Base-by-base conservation (phyloP, 2,113 vertebrate genomes). In the Crotalus helleri region DNA sequence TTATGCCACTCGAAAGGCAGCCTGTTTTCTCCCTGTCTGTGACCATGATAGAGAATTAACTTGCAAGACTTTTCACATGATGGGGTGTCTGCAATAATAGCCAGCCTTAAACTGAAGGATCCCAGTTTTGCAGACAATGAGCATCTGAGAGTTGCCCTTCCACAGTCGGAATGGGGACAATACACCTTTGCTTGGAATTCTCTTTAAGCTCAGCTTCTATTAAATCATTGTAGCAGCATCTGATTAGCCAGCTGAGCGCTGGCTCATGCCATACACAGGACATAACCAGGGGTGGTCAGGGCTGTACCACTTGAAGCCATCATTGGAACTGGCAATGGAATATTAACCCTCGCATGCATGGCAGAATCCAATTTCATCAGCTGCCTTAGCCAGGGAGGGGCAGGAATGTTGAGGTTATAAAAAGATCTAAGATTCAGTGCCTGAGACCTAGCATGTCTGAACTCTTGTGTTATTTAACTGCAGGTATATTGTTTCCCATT, bases 131-230 rank as follows among this genome's bases (percentile, higher is more conserved):
- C 44, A 81, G 89, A 92, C 90, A 93, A 92, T 91, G 55, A 94
- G 39, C 11, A 21, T 53, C 33, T 74, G 61, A 54, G 64, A 15
- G 89, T 53, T 33, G 46, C 59, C 93, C 59, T 89, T 88, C 91
- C 90, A 90, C 92, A 94, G 55, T 92, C 49, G 69, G 94, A 93
- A 93, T 85, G 53, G 92, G 94, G 94, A 95, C 95, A 95, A 95
- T 95, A 92, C 94, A 94, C 59, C 89, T 90, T 85, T 93, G 92
- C 92, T 91, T 88, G 93, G 91, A 93, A 95, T 93, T 92, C 88
- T 93, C 93, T 93, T 90, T 92, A 74, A 91, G 93, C 92, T 87
- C 93, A 5, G 92, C 89, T 92, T 93, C 69, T 95, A 89, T 92
- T 95, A 92, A 95, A 93, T 95, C 92, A 92, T 87, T 94, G 90